Percentiles rank a stretch among this genome's conserved stretches.
phyloP scores from a whole-genome alignment of 2,797 vertebrate species.

The Diplodus sargus region DNA sequence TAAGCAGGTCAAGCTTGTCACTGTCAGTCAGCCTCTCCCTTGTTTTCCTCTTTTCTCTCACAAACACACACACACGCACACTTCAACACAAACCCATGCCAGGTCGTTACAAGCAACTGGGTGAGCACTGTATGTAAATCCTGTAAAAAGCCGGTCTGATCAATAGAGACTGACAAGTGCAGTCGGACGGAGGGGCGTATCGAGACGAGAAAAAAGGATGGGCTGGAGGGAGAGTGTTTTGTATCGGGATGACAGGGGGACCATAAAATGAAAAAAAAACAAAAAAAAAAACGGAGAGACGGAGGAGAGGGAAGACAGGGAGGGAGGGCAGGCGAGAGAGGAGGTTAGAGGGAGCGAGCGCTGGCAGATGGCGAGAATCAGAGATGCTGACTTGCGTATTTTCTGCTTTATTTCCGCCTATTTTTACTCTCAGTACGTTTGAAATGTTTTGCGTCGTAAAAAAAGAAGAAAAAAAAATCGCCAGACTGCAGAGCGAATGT shows the following conservation, averaged over 20 bases:
- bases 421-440: constrained; percentile 71
- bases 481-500: constrained; percentile 45
- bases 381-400: constrained; percentile 62
- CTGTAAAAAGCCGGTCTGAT: constrained; percentile 67
- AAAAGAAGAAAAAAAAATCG: background rate
- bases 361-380: constrained; percentile 48
- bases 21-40: constrained; percentile 55
- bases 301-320: constrained; percentile 9
- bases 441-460: constrained; percentile 59
- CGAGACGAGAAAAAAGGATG: constrained; percentile 40
- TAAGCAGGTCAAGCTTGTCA: constrained; percentile 50
- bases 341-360: constrained; percentile 7
- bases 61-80: constrained; percentile 25
- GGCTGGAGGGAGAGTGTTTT: constrained; percentile 39
- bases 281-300: constrained; percentile 32
- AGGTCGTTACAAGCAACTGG: constrained; percentile 61
- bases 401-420: constrained; percentile 47
- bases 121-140: constrained; percentile 74
- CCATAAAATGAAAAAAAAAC: constrained; percentile 12
- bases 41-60: constrained; percentile 23
- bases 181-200: constrained; percentile 65
- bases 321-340: constrained; percentile 15
- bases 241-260: constrained; percentile 32
- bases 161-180: constrained; percentile 71
- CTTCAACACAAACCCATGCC: constrained; percentile 34